phyloP scores from a whole-genome alignment of 2,797 vertebrate genomes.

The Rachycentron canadum region DNA sequence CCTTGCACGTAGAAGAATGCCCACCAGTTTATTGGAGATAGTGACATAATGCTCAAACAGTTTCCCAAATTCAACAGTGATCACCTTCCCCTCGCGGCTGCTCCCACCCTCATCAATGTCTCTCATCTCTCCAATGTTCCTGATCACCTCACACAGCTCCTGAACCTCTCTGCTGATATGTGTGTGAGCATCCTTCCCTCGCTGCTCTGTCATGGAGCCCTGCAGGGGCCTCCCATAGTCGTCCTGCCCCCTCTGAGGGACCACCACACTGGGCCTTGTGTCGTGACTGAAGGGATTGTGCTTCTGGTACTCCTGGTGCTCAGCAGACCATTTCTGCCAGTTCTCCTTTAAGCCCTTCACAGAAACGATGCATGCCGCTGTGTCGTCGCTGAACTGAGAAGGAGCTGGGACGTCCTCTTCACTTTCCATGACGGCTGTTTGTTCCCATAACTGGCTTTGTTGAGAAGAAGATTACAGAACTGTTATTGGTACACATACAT shows the following conservation, averaged over 20 bases:
- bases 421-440: constrained; percentile 63
- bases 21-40: constrained; percentile 94
- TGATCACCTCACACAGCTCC: constrained; percentile 89
- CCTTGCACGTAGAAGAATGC: constrained; percentile 90
- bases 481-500: background rate
- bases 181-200: constrained; percentile 89
- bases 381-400: constrained; percentile 32
- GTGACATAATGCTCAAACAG: constrained; percentile 92
- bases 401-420: constrained; percentile 37
- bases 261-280: constrained; percentile 42
- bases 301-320: constrained; percentile 88
- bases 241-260: constrained; percentile 78
- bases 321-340: constrained; percentile 91
- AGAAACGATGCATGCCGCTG: constrained; percentile 61
- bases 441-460: constrained; percentile 34
- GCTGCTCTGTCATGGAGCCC: constrained; percentile 90
- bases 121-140: constrained; percentile 78
- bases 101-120: constrained; percentile 63
- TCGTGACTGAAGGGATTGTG: constrained; percentile 90
- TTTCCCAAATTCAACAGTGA: constrained; percentile 86
- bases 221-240: constrained; percentile 88
- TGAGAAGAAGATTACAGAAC: background rate
- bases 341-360: constrained; percentile 88
- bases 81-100: constrained; percentile 14
- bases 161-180: constrained; percentile 88